Evolutionary conservation across 2,888 invertebrate species (phyloP).

Genomic region (Belgica antarctica): DNA sequence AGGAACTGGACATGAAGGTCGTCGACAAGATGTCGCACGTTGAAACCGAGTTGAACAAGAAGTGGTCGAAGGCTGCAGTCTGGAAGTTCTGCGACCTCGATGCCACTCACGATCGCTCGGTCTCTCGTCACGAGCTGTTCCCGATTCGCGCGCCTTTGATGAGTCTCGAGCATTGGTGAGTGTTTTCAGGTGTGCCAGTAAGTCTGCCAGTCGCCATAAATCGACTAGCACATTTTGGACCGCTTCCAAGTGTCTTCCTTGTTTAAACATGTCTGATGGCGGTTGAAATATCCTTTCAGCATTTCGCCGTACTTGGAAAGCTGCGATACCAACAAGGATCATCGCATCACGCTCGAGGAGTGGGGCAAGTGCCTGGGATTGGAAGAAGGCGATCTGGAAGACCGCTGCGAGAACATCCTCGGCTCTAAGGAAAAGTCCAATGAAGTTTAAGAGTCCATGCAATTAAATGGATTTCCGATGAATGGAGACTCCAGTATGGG

Average conservation of each 20-base stretch:
- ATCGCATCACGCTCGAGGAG: constrained; percentile 85
- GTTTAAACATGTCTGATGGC: not conserved
- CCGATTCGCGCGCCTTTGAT: constrained; percentile 92
- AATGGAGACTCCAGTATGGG: too few relatives aligned
- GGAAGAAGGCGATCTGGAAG: constrained; percentile 57
- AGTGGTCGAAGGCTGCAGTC: constrained; percentile 89
- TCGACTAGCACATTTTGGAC: too few relatives aligned
- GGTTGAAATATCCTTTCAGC: constrained; percentile 17
- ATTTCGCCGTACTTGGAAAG: constrained; percentile 92
- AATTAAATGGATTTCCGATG: not conserved
- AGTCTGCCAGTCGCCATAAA: too few relatives aligned
- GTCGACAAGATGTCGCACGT: constrained; percentile 85
- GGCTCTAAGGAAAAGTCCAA: not conserved
- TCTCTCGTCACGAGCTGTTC: constrained; percentile 93
- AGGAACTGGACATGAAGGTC: constrained; percentile 79
- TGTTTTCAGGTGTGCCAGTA: not conserved
- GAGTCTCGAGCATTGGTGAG: constrained; percentile 85
- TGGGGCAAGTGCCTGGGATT: constrained; percentile 89
- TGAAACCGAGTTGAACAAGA: constrained; percentile 76
- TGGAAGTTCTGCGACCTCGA: constrained; percentile 99
- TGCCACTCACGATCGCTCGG: constrained; percentile 82
- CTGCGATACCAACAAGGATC: constrained; percentile 86
- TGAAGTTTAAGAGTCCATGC: not conserved
- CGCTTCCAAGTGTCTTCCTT: not conserved
- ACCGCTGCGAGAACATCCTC: constrained; percentile 15